Evolutionary conservation across 2,888 invertebrate genomes (phyloP).

Genomic region (Seira sanloemensis): DNA sequence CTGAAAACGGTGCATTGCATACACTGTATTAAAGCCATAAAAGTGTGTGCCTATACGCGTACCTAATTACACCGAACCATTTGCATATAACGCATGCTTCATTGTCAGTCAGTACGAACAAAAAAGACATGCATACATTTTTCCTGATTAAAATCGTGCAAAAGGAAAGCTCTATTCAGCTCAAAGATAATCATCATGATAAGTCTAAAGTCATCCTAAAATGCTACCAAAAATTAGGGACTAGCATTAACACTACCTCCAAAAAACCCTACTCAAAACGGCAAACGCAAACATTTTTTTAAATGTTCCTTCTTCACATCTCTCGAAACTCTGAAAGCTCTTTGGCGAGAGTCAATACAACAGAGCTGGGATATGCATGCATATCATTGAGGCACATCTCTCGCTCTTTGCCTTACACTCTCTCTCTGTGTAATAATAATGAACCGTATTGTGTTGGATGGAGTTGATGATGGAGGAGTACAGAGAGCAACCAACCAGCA

Average conservation of each 20-base stretch:
- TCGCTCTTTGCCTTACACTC: background rate
- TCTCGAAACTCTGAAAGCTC: too few species aligned
- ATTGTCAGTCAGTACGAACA: background rate
- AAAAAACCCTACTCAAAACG: too few species aligned
- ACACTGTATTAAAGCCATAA: too few species aligned
- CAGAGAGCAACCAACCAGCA: background rate
- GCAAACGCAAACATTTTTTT: too few species aligned
- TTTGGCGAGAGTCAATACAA: too few species aligned
- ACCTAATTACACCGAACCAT: background rate
- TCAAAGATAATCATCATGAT: background rate
- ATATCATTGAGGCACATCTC: background rate
- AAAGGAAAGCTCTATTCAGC: slow-evolving; percentile 1
- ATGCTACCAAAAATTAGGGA: background rate
- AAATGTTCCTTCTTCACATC: background rate
- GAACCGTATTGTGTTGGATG: background rate
- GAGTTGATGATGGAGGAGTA: slow-evolving; percentile 4
- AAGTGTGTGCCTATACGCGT: background rate
- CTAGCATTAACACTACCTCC: too few species aligned
- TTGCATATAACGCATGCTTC: slow-evolving; percentile 4
- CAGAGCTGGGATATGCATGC: too few species aligned
- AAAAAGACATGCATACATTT: too few species aligned
- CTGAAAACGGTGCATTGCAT: too few species aligned
- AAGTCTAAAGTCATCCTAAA: background rate
- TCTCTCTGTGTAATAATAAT: background rate
- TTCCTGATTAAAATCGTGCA: slow-evolving; percentile 1